Evolutionary conservation across 2,797 vertebrate species (phyloP).

Genomic region (Margarornis squamiger): DNA sequence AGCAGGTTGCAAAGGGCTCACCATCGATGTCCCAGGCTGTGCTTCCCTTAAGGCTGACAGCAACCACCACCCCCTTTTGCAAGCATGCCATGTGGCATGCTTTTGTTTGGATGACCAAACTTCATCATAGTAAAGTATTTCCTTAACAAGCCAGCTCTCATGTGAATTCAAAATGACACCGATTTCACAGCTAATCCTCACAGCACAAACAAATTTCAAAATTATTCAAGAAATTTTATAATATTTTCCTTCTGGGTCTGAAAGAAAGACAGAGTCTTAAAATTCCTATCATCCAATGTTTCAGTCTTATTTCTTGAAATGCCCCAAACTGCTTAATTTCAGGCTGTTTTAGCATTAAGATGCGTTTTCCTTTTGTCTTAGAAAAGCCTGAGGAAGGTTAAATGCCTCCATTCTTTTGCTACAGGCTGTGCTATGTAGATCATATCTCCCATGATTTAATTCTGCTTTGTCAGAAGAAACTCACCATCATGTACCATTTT

Average conservation of each 20-base stretch:
- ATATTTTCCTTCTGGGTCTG: not conserved
- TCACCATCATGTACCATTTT: not conserved
- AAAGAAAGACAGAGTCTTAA: not conserved
- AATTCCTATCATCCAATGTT: not conserved
- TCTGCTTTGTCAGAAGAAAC: slow-evolving; percentile 6
- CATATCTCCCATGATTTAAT: slow-evolving; percentile 22
- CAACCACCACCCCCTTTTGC: not conserved
- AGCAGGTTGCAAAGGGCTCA: not conserved
- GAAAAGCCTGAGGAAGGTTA: slow-evolving; percentile 20
- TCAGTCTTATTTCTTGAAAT: not conserved
- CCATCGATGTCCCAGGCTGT: not conserved
- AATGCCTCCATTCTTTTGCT: not conserved
- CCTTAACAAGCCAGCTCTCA: not conserved
- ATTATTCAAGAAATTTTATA: slow-evolving; percentile 12
- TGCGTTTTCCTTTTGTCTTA: slow-evolving; percentile 10
- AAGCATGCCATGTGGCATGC: accelerated
- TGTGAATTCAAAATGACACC: not conserved
- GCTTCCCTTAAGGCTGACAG: not conserved
- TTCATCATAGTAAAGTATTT: not conserved
- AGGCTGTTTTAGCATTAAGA: not conserved
- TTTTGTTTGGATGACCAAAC: not conserved
- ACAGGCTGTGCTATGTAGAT: not conserved
- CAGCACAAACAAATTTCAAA: not conserved
- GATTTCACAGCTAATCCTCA: not conserved
- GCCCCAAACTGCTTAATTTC: slow-evolving; percentile 10